Evolutionary conservation across 2,888 invertebrate species (phyloP), one percentile per base, ranked within the genome.

Genomic region (Heliothis peltigera): DNA sequence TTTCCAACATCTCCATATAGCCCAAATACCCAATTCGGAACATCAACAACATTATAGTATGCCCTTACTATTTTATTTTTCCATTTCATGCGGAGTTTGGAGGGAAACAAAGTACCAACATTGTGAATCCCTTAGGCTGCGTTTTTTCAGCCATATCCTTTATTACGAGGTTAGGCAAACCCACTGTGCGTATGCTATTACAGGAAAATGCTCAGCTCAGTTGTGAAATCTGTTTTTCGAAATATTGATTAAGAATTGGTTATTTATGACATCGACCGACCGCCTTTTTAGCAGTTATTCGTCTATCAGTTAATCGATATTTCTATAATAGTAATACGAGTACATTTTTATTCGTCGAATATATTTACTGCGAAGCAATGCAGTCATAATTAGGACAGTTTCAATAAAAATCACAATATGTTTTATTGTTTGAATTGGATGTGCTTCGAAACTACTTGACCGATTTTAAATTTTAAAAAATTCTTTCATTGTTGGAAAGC

Each of bases 91-190:
- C n/a, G 19, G 19, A 39, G 15, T 18, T 28, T 35, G 25, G 39
- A 49, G 39, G 17, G 22, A 32, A 51, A 58, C 49, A 54, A 64
- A 61, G 54, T 44, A 49, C 25, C 49, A 55, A 46, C 42, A 53
- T n/a, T 42, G 47, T 21, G 54, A 69, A 54, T 69, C 60, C 54
- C 51, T 54, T 52, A 58, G 54, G 48, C 44, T 61, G 44, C 60
- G 19, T 49, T 44, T 56, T 65, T 43, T 19, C 18, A 39, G 47
- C 51, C 46, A 70, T 56, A 70, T 46, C 60, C 53, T 39, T 25
- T 60, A 60, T 47, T 53, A 60, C 35, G 25, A 32, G 22, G 28
- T 28, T 17, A 10, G 4, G n/a, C 18, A 32, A 22, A 59, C 39
- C 53, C 18, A 39, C 17, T 1, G 25, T 47, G 39, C 25, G 47